Percentiles rank a stretch among this genome's conserved stretches.
Conservation (phyloP, 2,797 vertebrate genomes). For the Etheostoma perlongum region DNA sequence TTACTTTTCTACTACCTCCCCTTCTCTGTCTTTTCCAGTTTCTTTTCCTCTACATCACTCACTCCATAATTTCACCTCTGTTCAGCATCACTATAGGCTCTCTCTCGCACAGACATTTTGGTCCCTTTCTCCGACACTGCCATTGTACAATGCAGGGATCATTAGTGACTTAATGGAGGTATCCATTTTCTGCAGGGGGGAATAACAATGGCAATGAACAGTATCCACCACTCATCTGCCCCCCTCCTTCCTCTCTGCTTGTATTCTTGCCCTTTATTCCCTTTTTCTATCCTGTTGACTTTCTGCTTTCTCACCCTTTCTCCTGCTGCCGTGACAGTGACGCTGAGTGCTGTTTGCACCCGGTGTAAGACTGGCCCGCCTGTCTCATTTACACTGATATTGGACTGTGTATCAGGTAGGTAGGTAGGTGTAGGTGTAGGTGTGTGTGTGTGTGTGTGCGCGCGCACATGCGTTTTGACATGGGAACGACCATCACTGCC, state of each 20-base stretch:
- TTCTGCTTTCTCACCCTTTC: conserved; percentile 47
- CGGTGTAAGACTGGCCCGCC: conserved; percentile 52
- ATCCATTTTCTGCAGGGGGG: conserved; percentile 76
- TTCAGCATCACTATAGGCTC: conserved; percentile 59
- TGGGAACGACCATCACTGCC: conserved; percentile 74
- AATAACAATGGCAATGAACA: conserved; percentile 75
- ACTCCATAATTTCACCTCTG: conserved; percentile 70
- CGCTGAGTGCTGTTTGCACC: conserved; percentile 59
- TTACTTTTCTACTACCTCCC: conserved; percentile 43
- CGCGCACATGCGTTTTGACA: conserved; percentile 52
- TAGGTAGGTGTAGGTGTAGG: not conserved
- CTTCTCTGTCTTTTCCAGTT: conserved; percentile 33
- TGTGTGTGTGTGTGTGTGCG: conserved; percentile 2
- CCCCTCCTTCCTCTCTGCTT: conserved; percentile 28
- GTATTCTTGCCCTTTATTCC: conserved; percentile 14
- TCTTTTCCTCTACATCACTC: conserved; percentile 62
- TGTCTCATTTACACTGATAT: conserved; percentile 80
- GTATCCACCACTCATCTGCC: conserved; percentile 65
- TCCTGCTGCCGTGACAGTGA: conserved; percentile 62
- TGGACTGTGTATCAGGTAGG: conserved; percentile 52
- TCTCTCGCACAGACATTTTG: conserved; percentile 48
- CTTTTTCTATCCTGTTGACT: conserved; percentile 56
- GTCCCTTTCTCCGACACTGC: conserved; percentile 50
- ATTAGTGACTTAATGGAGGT: conserved; percentile 82
- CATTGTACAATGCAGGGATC: conserved; percentile 75